These are phyloP conservation scores for Bathynomus jamesi DNA, from an alignment of 1,140 invertebrate genomes.

Conservation along the genomic window DNA sequence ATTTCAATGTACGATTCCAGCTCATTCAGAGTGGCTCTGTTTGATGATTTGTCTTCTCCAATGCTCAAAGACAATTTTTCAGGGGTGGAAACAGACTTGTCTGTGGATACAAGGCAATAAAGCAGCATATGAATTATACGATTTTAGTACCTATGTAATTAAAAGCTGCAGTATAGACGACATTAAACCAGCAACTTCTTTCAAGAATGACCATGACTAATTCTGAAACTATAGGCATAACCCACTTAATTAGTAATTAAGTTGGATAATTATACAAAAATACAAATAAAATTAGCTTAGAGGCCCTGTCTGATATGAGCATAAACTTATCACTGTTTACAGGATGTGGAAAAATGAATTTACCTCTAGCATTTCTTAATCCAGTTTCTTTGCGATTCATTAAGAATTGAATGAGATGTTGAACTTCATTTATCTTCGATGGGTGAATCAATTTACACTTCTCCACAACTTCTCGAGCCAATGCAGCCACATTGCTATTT, in stretches of 20 bases:
- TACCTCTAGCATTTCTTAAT: background rate
- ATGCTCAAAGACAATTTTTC: background rate
- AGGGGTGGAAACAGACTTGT: background rate
- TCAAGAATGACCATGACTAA: too few relatives aligned
- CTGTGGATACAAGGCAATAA: background rate
- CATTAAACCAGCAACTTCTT: too few relatives aligned
- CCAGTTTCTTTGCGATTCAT: constrained; percentile 56
- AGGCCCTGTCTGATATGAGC: too few relatives aligned
- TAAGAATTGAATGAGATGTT: constrained; percentile 84
- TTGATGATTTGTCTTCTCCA: background rate
- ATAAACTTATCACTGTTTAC: too few relatives aligned
- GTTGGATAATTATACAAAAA: too few relatives aligned
- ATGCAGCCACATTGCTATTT: constrained; percentile 65
- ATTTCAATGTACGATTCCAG: constrained; percentile 90
- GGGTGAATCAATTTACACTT: constrained; percentile 83
- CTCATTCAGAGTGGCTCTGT: constrained; percentile 57
- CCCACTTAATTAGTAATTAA: too few relatives aligned
- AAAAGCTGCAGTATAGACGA: too few relatives aligned
- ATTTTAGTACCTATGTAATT: background rate
- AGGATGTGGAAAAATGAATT: too few relatives aligned
- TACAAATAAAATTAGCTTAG: too few relatives aligned
- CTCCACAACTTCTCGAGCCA: constrained; percentile 79
- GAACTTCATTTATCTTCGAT: constrained; percentile 72
- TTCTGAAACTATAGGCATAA: too few relatives aligned
- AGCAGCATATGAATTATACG: background rate